Conservation (phyloP, 2,797 vertebrate genomes). For the Gymnocypris eckloni region DNA sequence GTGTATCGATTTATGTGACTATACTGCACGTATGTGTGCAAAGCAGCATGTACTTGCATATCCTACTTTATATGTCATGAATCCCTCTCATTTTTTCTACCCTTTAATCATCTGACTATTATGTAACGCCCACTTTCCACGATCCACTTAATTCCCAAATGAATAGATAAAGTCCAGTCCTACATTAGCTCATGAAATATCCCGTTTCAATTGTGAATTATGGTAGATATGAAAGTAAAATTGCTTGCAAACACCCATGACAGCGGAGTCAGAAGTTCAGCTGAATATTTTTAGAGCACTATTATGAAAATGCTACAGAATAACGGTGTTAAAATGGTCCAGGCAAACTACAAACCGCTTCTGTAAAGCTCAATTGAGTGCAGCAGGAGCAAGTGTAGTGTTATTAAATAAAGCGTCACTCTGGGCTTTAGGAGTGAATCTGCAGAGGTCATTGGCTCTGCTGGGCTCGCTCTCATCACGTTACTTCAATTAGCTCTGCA, state of each 20-base stretch:
- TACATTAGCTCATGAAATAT: not conserved
- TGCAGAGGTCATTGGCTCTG: conserved; percentile 22
- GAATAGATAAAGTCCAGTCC: not conserved
- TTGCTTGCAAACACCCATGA: not conserved
- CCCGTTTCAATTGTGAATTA: not conserved
- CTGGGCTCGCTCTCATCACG: conserved; percentile 41
- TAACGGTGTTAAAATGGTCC: not conserved
- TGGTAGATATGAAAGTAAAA: not conserved
- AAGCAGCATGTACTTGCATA: not conserved
- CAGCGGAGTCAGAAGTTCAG: not conserved
- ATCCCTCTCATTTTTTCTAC: not conserved
- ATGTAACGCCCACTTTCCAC: not conserved
- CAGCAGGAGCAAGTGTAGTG: not conserved
- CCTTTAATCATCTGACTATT: not conserved
- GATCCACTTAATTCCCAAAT: conserved; percentile 1
- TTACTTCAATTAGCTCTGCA: conserved; percentile 50
- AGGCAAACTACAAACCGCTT: too few relatives aligned
- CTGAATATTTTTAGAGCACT: not conserved
- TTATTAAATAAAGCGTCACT: not conserved
- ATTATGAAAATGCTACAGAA: not conserved
- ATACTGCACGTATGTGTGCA: not conserved
- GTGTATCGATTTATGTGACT: too few relatives aligned
- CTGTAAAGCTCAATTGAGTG: not conserved
- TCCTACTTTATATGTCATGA: not conserved
- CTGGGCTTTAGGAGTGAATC: conserved; percentile 29